These are phyloP conservation scores for Channa striata DNA, from an alignment of 2,797 vertebrate species.

Conservation along the genomic window DNA sequence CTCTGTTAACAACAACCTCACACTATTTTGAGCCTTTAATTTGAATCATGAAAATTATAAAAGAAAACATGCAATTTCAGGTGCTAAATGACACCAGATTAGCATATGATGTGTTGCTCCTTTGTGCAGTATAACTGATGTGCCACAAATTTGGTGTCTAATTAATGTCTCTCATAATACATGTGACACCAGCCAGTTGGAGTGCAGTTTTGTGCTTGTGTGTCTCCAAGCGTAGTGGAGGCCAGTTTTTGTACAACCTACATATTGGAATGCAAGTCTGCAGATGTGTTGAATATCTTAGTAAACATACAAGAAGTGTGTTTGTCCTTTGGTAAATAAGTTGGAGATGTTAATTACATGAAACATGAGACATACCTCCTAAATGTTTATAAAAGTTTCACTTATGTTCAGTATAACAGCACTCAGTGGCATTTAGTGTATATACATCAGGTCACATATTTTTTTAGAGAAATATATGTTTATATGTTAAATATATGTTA, in stretches of 20 bases:
- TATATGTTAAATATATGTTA: no score
- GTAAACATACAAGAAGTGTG: slow-evolving; percentile 49
- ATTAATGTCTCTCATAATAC: background rate
- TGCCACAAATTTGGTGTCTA: background rate
- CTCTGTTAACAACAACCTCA: no score
- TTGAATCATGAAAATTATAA: no score
- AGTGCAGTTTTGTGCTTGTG: background rate
- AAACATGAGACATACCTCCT: background rate
- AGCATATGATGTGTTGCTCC: slow-evolving; percentile 4
- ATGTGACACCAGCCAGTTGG: background rate
- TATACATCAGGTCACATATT: background rate
- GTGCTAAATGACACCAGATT: background rate
- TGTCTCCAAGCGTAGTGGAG: background rate
- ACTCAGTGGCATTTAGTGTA: background rate
- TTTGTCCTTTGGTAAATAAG: slow-evolving; percentile 43
- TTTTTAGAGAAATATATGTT: background rate
- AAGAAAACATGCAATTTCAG: background rate
- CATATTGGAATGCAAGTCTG: slow-evolving; percentile 19
- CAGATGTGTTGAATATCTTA: slow-evolving; percentile 42
- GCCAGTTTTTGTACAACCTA: slow-evolving; percentile 1
- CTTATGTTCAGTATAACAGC: background rate
- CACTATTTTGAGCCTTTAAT: no score
- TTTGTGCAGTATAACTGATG: background rate
- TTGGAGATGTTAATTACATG: background rate
- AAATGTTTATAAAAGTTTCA: background rate